These are phyloP conservation scores for Acropora yongei DNA, from an alignment of 64 coral and sea anemone genomes.

Conservation along the genomic window DNA sequence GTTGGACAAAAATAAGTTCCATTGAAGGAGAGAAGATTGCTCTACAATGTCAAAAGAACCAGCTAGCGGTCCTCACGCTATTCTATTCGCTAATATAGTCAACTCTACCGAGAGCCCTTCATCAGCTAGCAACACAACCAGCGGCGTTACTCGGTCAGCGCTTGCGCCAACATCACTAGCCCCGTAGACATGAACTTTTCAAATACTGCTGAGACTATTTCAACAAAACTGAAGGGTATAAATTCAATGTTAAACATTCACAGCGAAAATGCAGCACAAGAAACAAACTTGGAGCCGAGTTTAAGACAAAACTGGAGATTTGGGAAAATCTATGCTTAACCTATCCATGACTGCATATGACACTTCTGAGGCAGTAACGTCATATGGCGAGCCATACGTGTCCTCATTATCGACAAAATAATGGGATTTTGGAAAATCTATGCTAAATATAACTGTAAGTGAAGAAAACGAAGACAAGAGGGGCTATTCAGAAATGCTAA, in stretches of 20 bases:
- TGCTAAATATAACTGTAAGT: background rate
- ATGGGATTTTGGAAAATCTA: constrained; percentile 29
- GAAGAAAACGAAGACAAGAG: background rate
- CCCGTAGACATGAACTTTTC: constrained; percentile 44
- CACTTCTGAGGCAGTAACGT: background rate
- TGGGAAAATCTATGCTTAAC: constrained; percentile 65
- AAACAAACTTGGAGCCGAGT: background rate
- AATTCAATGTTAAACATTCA: constrained; percentile 44
- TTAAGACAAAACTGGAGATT: constrained; percentile 36
- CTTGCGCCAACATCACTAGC: background rate
- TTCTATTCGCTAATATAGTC: constrained; percentile 84
- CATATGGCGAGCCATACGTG: background rate
- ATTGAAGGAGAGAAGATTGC: constrained; percentile 39
- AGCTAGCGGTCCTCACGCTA: constrained; percentile 67
- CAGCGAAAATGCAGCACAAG: background rate
- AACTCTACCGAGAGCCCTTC: constrained; percentile 68
- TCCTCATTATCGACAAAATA: constrained; percentile 5
- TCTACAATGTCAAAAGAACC: constrained; percentile 96
- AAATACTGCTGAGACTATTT: constrained; percentile 54
- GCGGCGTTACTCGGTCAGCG: background rate
- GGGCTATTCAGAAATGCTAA: background rate
- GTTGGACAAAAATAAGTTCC: constrained; percentile 4
- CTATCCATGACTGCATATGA: background rate
- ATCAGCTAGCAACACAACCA: background rate
- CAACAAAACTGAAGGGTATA: constrained; percentile 43